Percentiles rank a stretch among this genome's conserved stretches.
Conservation (phyloP, 2,888 invertebrate genomes). For the Eupithecia tripunctaria region DNA sequence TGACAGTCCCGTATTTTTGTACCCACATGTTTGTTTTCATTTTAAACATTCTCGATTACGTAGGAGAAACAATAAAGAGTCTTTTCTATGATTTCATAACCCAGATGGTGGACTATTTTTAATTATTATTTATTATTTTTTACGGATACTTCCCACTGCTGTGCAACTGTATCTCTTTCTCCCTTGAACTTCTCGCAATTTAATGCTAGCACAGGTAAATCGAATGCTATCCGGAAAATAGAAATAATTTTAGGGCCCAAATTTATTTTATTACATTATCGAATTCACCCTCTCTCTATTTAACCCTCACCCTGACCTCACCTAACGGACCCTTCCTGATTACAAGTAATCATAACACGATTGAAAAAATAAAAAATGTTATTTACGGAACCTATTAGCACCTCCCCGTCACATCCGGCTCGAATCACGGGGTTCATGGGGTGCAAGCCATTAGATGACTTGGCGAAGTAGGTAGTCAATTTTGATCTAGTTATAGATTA, state of each 20-base stretch:
- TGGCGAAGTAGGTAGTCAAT: slow-evolving; percentile 53
- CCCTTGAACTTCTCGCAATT: no score
- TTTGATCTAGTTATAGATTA: slow-evolving; percentile 64
- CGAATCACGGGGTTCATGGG: slow-evolving; percentile 66
- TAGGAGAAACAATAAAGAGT: no score
- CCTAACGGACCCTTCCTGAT: slow-evolving; percentile 33
- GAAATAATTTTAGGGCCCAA: no score
- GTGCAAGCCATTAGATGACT: slow-evolving; percentile 64
- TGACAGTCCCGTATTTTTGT: not conserved
- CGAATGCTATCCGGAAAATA: no score
- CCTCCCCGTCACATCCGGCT: slow-evolving; percentile 77
- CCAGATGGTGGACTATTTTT: no score
- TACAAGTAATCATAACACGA: slow-evolving; percentile 33
- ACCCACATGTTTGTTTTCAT: not conserved
- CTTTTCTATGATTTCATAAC: no score
- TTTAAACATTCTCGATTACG: not conserved
- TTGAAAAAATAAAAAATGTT: slow-evolving; percentile 50
- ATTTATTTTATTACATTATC: not conserved
- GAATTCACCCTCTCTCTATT: slow-evolving; percentile 1
- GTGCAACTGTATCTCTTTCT: no score
- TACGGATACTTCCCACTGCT: no score
- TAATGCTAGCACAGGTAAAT: no score
- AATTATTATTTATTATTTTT: no score
- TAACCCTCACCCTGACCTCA: slow-evolving; percentile 21
- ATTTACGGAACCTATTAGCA: slow-evolving; percentile 74